A percentile compares a stretch with the other conserved stretches of the same genome.
Evolutionary conservation across 2,113 vertebrate species (phyloP).

Genomic region (Saccopteryx bilineata): DNA sequence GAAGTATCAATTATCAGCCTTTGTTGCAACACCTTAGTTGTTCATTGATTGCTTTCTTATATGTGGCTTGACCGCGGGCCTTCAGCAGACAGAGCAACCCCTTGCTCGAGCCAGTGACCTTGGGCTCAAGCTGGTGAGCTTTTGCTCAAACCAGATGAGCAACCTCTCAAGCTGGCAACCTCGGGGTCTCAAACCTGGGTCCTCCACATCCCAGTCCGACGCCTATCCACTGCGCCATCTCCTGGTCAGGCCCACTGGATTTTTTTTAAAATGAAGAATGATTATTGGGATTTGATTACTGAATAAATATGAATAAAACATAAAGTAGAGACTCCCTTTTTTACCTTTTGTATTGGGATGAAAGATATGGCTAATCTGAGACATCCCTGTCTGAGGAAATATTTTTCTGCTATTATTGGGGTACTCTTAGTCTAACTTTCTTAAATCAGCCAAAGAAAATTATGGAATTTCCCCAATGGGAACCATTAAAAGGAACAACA

Average conservation of each 20-base stretch:
- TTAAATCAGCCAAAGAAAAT: constrained; percentile 31
- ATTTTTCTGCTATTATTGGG: neutral
- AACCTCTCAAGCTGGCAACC: too few relatives aligned
- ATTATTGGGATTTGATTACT: neutral
- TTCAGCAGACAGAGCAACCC: too few relatives aligned
- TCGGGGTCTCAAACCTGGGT: too few relatives aligned
- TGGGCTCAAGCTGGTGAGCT: too few relatives aligned
- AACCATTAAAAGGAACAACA: neutral
- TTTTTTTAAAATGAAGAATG: neutral
- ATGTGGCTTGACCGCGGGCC: too few relatives aligned
- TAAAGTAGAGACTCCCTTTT: neutral
- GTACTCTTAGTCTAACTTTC: neutral
- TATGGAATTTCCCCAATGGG: neutral
- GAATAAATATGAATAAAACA: neutral
- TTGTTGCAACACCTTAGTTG: too few relatives aligned
- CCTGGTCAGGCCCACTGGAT: neutral
- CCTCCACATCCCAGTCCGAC: too few relatives aligned
- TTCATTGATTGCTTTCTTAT: too few relatives aligned
- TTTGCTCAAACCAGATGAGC: too few relatives aligned
- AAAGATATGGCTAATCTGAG: neutral
- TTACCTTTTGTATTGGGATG: neutral
- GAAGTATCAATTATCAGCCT: too few relatives aligned
- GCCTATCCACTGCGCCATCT: too few relatives aligned
- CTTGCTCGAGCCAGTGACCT: too few relatives aligned
- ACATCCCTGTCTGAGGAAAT: constrained; percentile 25